Conservation (phyloP, 1,140 invertebrate species). For the Protaetia brevitarsis region DNA sequence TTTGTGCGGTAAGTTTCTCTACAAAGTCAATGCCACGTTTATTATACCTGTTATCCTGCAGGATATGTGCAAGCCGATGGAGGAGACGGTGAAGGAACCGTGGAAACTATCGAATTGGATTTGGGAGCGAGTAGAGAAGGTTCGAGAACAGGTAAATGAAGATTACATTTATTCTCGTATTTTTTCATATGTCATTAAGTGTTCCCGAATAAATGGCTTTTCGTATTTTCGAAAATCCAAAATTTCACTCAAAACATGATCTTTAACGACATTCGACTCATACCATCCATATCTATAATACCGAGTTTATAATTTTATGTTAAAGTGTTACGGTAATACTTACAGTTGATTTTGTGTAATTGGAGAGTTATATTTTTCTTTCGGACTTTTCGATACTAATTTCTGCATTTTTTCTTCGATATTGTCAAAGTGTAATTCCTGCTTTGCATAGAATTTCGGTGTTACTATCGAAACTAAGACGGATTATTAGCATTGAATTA, state of each 20-base stretch:
- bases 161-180: constrained; percentile 36
- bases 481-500: not conserved
- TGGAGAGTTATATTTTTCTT: constrained; percentile 39
- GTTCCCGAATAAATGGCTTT: constrained; percentile 44
- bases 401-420: constrained; percentile 25
- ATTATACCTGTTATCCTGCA: constrained; percentile 27
- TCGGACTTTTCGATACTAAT: constrained; percentile 32
- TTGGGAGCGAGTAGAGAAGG: constrained; percentile 76
- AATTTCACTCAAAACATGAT: not conserved
- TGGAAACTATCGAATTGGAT: constrained; percentile 66
- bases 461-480: constrained; percentile 32
- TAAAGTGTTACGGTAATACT: not conserved
- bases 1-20: constrained; percentile 51
- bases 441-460: constrained; percentile 35
- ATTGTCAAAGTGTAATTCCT: not conserved
- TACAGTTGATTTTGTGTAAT: constrained; percentile 48
- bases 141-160: constrained; percentile 70
- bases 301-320: not conserved
- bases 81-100: constrained; percentile 48
- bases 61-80: constrained; percentile 36
- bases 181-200: constrained; percentile 47
- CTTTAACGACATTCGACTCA: constrained; percentile 1
- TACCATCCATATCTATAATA: constrained; percentile 49
- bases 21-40: constrained; percentile 19
- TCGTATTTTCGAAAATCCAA: constrained; percentile 43